Base-by-base conservation (phyloP, 1,140 invertebrate genomes). In the Acromyrmex echinatior region DNA sequence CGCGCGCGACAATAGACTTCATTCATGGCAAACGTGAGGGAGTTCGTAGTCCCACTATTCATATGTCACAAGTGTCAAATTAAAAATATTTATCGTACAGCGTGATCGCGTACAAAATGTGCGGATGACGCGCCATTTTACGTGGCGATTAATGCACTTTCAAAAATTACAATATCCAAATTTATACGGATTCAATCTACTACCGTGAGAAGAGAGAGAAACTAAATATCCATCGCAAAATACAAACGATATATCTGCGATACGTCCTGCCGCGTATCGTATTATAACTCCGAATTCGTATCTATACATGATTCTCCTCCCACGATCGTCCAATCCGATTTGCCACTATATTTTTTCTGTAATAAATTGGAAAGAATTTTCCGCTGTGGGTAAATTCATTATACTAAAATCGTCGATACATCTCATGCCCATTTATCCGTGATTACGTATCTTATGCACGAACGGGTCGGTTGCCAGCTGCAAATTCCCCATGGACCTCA, bases 401-500 rank as follows among this genome's bases (percentile, higher is more conserved):
- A 62, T 16, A 6, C n/a, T 31, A 68, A 86, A 79, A 68, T 35
- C 78, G 49, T 56, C 35, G 70, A 78, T 66, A 79, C 45, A 78
- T 51, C 73, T 63, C 84, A 70, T 63, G 25, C 77, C 63, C 28
- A 28, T 60, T 80, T 68, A 58, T 51, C 31, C 68, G 35, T 60
- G 68, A 84, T 84, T 76, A 76, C 56, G 80, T 84, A 76, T 84
- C 80, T 84, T 84, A 84, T 31, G 80, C 80, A 76, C 80, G 70
- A 63, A 73, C 56, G 56, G 12, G 12, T 56, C 35, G 21, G 12
- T 39, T n/a, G 80, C 25, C 70, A 12, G 45, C 7, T 51, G 80
- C 70, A 62, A 87, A 90, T 90, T 90, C 89, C 76, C 87, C 77
- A 14, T 35, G 77, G 88, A 85, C 68, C 73, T 49, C 45, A 53